Base-by-base conservation (phyloP, 2,888 invertebrate species). In the Ephialtes manifestator region DNA sequence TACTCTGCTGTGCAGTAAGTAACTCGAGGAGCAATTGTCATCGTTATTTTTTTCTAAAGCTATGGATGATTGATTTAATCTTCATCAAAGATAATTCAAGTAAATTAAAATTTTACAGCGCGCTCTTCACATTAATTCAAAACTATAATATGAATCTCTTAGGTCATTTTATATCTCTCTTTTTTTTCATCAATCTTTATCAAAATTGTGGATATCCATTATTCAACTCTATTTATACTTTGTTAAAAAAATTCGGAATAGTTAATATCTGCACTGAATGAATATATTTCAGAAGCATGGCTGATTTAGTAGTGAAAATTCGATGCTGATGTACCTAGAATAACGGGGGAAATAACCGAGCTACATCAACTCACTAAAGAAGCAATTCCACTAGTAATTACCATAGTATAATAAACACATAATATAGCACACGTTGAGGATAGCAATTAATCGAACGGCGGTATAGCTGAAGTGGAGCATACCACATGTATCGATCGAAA, bases 401-500 rank as follows among this genome's bases (percentile, higher is more conserved):
- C n/a, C 48, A 4, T 51, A 18, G 1, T 51, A n/a, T 55, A 55
- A 20, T 55, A 13, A 55, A 24, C 55, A 20, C 13, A 11, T 55
- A 18, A 24, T 24, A 24, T 8, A 55, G 0, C 55, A 24, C 24
- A 24, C 20, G 24, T 24, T 20, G 55, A 10, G 55, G 24, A 24
- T 24, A 24, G 55, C 55, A 24, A 78, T 81, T 79, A 70, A 85
- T 78, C 78, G 63, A 74, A 46, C 53, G 20, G 31, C 15, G 46
- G 43, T 71, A 39, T 71, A 76, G 76, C 55, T 68, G 80, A 70
- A 75, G 75, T 55, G 68, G n/a, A 77, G 55, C 55, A 71, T 20
- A 8, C 39, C 58, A 24, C 58, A 72, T 80, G 31, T 18, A 86
- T 85, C 80, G 82, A 84, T 78, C 83, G 82, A 67, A 68, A 58